phyloP scores from a whole-genome alignment of 2,888 invertebrate genomes.

The Thecophora atra region DNA sequence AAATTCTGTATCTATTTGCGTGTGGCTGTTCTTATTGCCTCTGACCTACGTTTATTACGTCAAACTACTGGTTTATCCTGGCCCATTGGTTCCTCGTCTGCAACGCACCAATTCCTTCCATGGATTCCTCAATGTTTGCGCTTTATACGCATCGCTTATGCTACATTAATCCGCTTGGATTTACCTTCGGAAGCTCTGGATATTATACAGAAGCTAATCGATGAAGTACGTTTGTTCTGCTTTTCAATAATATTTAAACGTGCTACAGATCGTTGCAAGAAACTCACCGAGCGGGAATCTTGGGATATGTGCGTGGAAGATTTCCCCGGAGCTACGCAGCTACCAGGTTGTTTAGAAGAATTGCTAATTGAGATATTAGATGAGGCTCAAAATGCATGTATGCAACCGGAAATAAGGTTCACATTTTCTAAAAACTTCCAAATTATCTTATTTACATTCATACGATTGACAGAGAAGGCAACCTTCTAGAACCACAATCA shows the following conservation, averaged over 20 bases:
- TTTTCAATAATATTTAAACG: conserved; percentile 86
- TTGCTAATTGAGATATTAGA: conserved; percentile 79
- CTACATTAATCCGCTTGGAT: conserved; percentile 83
- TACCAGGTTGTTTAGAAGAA: conserved; percentile 79
- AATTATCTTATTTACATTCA: background rate
- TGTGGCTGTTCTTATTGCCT: conserved; percentile 75
- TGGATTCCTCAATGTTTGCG: conserved; percentile 85
- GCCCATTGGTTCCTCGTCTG: conserved; percentile 68
- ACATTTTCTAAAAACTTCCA: background rate
- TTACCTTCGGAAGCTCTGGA: conserved; percentile 88
- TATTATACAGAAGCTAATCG: conserved; percentile 83
- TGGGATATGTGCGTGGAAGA: conserved; percentile 89
- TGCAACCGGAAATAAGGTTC: conserved; percentile 76
- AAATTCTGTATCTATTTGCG: conserved; percentile 79
- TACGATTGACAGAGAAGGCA: conserved; percentile 61
- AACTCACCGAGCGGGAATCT: conserved; percentile 77
- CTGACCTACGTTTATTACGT: conserved; percentile 67
- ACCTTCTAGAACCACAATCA: conserved; percentile 66
- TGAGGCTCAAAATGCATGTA: conserved; percentile 75
- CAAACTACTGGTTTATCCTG: conserved; percentile 60
- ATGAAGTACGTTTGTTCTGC: conserved; percentile 87
- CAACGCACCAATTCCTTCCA: conserved; percentile 70
- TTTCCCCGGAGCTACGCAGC: conserved; percentile 82
- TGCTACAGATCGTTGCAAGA: conserved; percentile 80
- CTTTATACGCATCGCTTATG: conserved; percentile 82